Evolutionary conservation across 2,888 invertebrate genomes (phyloP), one percentile per base, ranked within the genome.

Genomic region (Leucoptera coffeella): DNA sequence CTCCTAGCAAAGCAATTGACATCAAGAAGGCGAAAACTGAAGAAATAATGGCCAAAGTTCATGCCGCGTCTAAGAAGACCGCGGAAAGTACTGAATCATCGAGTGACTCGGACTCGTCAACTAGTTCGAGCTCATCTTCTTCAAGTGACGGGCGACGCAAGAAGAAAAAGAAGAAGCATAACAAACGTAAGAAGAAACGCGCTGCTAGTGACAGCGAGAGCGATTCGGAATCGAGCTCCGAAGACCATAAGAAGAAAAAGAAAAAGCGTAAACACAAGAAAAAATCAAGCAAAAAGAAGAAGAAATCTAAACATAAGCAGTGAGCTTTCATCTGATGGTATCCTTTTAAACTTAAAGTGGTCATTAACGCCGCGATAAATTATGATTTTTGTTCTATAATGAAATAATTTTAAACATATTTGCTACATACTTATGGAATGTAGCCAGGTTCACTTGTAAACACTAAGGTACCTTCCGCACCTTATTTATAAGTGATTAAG

Each of bases 201-300:
- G 75, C 69, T 32, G 74, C 74, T 3, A 80, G 77, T 34, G 77
- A 78, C 1, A 80, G 80, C 32, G 77, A 74, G 9, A 76, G 77
- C 30, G 75, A 78, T 2, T 78, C 80, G 1, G 80, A 74, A n/a
- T 74, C 80, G 1, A 80, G 78, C 40, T 78, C 78, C 4, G 81
- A 78, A 30, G 77, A 77, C 30, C 78, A 75, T 37, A 75, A 77
- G 42, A 75, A 80, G 37, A 80, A 79, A 47, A 78, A 77, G 39
- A 82, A 80, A 47, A 80, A 80, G 45, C 77, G 75, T 35, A 78
- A 79, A 40, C 79, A 78, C 50, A 82, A 78, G 61, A 82, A 78
- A 41, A 80, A 78, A 40, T 75, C 78, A 14, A 69, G 73, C 39
- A 82, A 81, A 47, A 85, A 84, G 50, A 83, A 80, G 59, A 85